These are phyloP conservation scores for Stenchaetothrips biformis DNA, from an alignment of 2,888 invertebrate species.

Conservation along the genomic window DNA sequence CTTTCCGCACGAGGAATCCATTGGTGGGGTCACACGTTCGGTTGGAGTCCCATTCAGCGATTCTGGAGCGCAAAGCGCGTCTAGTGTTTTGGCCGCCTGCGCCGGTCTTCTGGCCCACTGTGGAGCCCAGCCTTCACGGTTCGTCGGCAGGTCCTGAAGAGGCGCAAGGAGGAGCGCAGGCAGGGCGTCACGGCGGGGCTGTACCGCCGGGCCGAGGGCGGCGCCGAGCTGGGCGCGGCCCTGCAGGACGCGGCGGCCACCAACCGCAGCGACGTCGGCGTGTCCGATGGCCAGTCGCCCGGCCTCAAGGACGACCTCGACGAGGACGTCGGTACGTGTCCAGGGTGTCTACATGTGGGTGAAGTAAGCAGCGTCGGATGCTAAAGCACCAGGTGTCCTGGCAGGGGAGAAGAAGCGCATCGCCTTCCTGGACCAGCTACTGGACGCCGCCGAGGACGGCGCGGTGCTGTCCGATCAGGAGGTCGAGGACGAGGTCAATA, in stretches of 20 bases:
- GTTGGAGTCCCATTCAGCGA: too few relatives aligned
- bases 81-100: too few relatives aligned
- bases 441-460: conserved; percentile 76
- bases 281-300: conserved; percentile 63
- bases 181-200: background rate
- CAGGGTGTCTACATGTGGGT: background rate
- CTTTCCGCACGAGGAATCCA: background rate
- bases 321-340: conserved; percentile 63
- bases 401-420: conserved; percentile 71
- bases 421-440: conserved; percentile 83
- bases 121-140: too few relatives aligned
- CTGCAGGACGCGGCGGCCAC: background rate
- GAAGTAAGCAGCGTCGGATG: background rate
- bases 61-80: too few relatives aligned
- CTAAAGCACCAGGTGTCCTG: background rate
- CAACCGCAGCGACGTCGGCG: background rate
- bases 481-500: conserved; percentile 81
- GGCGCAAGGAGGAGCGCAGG: conserved; percentile 61
- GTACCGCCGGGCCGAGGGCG: background rate
- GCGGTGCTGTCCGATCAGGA: conserved; percentile 68
- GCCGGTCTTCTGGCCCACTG: too few relatives aligned
- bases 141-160: conserved; percentile 56
- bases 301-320: conserved; percentile 76
- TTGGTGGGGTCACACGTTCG: too few relatives aligned
- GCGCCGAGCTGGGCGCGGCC: background rate